phyloP scores from a whole-genome alignment of 2,888 invertebrate genomes.

The Pimpla rufipes region DNA sequence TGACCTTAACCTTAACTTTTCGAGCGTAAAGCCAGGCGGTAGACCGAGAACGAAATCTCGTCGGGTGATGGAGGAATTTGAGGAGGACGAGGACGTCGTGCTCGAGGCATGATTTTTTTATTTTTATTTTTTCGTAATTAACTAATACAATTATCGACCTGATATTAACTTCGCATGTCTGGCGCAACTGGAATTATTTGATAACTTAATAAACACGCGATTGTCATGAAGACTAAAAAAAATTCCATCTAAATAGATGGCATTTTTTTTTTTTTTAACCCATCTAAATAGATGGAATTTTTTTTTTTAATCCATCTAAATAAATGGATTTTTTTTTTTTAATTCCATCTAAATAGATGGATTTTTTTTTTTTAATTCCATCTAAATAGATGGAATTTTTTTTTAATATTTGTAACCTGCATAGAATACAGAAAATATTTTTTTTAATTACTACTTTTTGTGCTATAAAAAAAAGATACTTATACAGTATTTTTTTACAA shows the following conservation, averaged over 20 bases:
- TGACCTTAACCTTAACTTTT: conserved; percentile 32
- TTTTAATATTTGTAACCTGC: no score
- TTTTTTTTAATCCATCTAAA: no score
- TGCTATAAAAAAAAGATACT: background rate
- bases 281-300: no score
- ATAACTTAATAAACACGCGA: no score
- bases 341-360: no score
- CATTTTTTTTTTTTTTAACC: no score
- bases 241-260: no score
- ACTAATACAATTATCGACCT: background rate
- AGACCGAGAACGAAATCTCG: background rate
- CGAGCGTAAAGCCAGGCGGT: background rate
- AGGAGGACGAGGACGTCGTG: conserved; percentile 80
- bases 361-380: no score
- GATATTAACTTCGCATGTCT: conserved; percentile 1
- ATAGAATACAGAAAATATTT: background rate
- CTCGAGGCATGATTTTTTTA: conserved; percentile 76
- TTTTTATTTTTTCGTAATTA: background rate
- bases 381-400: no score
- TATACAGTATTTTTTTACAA: background rate
- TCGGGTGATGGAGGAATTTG: conserved; percentile 57
- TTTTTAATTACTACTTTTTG: background rate
- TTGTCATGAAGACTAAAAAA: no score
- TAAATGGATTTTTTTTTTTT: no score
- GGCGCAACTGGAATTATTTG: no score